Percentiles rank a stretch among this genome's conserved stretches.
phyloP scores from a whole-genome alignment of 2,113 vertebrate genomes.

The Hyaena hyaena region DNA sequence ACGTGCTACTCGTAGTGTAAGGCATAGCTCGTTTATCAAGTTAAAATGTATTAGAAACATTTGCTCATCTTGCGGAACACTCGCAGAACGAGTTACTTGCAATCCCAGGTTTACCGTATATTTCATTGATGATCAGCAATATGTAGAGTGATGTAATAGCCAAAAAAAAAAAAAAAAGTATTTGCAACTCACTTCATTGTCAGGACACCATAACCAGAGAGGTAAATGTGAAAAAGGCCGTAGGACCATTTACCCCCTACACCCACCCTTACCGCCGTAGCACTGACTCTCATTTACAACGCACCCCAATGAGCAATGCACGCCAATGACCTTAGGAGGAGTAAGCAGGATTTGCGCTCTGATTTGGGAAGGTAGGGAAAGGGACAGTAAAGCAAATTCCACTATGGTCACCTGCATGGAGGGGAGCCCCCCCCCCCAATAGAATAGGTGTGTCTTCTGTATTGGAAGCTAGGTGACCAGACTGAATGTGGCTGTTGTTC shows the following conservation, averaged over 20 bases:
- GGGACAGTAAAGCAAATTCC: background rate
- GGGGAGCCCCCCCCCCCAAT: too few species aligned
- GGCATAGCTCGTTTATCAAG: too few species aligned
- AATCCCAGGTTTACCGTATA: too few species aligned
- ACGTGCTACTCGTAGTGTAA: too few species aligned
- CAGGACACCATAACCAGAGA: background rate
- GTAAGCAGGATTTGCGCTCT: background rate
- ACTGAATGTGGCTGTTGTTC: background rate
- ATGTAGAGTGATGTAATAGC: background rate
- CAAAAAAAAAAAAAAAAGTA: background rate
- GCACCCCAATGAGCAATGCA: background rate
- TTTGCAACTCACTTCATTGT: background rate
- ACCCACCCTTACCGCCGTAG: rapidly evolving
- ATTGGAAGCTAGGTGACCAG: background rate
- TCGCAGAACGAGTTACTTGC: too few species aligned
- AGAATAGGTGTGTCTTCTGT: background rate
- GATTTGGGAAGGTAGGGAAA: background rate
- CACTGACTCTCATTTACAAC: background rate
- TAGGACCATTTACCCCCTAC: background rate
- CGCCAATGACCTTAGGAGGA: too few species aligned
- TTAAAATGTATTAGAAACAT: too few species aligned
- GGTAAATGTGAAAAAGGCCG: background rate
- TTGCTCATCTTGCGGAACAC: too few species aligned
- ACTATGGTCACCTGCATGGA: rapidly evolving
- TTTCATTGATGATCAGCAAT: too few species aligned